These are phyloP conservation scores for Cisticola juncidis DNA, from an alignment of 2,113 vertebrate species.

Conservation along the genomic window DNA sequence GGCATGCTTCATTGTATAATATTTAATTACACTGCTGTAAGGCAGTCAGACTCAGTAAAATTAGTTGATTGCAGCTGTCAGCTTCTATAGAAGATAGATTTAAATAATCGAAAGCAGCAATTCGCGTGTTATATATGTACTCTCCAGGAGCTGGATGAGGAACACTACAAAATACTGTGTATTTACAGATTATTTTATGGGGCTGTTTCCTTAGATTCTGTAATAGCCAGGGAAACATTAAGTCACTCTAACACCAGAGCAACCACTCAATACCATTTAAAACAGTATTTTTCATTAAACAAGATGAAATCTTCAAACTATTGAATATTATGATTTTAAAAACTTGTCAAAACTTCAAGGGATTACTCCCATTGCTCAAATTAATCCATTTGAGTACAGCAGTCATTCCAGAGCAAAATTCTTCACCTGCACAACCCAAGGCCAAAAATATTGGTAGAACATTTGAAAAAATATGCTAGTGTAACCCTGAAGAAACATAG, in stretches of 20 bases:
- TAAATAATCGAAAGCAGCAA: not conserved
- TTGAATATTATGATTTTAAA: not conserved
- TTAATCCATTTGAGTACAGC: not conserved
- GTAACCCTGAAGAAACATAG: not conserved
- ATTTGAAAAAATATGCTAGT: not conserved
- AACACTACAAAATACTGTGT: not conserved
- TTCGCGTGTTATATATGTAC: rapidly evolving
- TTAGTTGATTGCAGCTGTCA: not conserved
- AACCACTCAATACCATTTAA: not conserved
- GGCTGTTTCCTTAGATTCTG: not conserved
- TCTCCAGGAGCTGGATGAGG: not conserved
- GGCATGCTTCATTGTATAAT: not conserved
- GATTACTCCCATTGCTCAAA: not conserved
- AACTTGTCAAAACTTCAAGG: not conserved
- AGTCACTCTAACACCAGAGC: not conserved
- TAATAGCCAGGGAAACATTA: not conserved
- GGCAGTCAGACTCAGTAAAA: not conserved
- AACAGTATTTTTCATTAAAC: not conserved
- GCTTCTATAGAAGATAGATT: not conserved
- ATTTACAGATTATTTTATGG: not conserved
- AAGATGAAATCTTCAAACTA: not conserved
- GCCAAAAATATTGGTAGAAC: not conserved
- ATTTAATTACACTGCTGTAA: not conserved
- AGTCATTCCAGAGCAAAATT: not conserved
- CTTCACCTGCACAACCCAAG: not conserved